Evolutionary conservation across 2,797 vertebrate species (phyloP).

Genomic region (Dicrostonyx torquatus): DNA sequence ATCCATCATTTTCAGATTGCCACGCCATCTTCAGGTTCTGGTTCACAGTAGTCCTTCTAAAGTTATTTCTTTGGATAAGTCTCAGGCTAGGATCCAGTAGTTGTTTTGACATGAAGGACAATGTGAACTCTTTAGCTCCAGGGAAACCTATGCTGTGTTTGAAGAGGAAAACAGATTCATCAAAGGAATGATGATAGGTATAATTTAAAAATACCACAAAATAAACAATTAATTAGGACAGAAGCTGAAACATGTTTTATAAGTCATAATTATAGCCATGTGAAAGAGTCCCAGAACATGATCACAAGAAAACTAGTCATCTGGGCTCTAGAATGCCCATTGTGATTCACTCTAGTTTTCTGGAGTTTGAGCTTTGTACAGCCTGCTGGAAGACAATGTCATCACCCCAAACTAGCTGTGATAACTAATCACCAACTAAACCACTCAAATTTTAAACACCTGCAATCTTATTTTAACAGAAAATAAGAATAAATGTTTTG

Average conservation of each 20-base stretch:
- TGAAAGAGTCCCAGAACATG: neutral
- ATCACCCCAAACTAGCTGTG: neutral
- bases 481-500: neutral
- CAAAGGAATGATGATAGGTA: neutral
- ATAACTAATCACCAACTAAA: neutral
- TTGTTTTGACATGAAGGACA: neutral
- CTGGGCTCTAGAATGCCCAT: neutral
- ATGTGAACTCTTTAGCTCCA: neutral
- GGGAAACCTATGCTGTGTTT: neutral
- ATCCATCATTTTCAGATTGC: neutral
- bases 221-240: neutral
- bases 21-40: neutral
- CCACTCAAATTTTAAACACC: neutral
- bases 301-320: neutral
- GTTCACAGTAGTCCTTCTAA: neutral
- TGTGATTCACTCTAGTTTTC: neutral
- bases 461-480: neutral
- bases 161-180: neutral
- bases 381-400: neutral
- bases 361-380: neutral
- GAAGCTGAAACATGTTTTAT: neutral
- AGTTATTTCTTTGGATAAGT: neutral
- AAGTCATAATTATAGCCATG: neutral
- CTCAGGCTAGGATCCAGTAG: neutral
- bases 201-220: neutral